Evolutionary conservation across 2,113 vertebrate genomes (phyloP).

Genomic region (Orthochromis indermauri): DNA sequence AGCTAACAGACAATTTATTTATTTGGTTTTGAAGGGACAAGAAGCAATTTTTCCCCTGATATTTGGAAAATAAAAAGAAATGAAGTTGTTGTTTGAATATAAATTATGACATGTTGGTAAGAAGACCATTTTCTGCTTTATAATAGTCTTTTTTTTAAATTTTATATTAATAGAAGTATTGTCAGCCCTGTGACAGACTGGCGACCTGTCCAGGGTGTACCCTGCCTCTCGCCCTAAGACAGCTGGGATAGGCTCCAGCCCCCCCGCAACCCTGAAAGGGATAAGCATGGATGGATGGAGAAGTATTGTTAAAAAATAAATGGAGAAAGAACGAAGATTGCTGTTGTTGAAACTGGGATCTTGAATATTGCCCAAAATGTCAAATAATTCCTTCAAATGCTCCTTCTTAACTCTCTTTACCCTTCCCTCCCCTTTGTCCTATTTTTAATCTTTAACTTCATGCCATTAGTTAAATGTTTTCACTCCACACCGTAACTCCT

Average conservation of each 20-base stretch:
- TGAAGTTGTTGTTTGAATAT: background rate
- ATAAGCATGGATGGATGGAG: background rate
- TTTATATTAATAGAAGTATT: background rate
- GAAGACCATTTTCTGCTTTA: background rate
- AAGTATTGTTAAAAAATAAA: background rate
- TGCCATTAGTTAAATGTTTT: slow-evolving; percentile 26
- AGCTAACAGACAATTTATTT: background rate
- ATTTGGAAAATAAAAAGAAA: background rate
- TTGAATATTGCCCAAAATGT: background rate
- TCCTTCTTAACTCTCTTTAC: background rate
- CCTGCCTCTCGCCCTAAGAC: background rate
- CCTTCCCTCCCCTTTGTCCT: background rate
- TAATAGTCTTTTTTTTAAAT: fast-evolving
- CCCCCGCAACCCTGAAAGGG: background rate
- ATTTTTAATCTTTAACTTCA: background rate
- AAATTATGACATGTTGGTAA: background rate
- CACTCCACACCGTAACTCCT: background rate
- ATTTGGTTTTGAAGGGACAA: background rate
- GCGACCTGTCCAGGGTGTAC: background rate
- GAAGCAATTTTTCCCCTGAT: background rate
- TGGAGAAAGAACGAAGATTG: background rate
- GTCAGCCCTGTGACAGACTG: background rate
- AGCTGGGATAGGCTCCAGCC: background rate
- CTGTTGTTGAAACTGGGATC: background rate
- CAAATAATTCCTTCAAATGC: background rate